Conservation (phyloP, 2,888 invertebrate genomes). For the Nephrotoma appendiculata region DNA sequence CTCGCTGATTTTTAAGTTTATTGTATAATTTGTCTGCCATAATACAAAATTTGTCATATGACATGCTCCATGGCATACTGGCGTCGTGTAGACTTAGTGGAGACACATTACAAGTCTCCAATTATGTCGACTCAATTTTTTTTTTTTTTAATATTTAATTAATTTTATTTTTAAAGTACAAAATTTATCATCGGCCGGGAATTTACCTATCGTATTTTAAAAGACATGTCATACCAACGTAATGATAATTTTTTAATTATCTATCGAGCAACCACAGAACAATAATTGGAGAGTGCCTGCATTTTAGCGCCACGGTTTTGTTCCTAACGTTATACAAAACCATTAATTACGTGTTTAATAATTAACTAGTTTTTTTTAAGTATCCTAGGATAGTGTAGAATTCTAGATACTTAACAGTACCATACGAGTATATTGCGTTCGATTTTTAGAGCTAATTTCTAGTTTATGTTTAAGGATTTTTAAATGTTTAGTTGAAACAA, state of each 20-base stretch:
- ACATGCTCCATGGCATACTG: background rate
- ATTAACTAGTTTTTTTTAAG: too few species aligned
- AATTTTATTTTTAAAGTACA: background rate
- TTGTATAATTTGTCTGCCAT: background rate
- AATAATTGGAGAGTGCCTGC: background rate
- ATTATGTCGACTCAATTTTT: background rate
- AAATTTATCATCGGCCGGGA: background rate
- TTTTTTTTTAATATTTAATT: background rate
- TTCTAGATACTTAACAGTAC: too few species aligned
- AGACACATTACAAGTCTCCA: background rate
- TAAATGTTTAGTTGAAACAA: background rate
- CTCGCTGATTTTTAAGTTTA: background rate
- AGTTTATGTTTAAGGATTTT: background rate
- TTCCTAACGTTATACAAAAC: too few species aligned
- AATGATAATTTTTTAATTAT: background rate
- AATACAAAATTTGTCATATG: background rate
- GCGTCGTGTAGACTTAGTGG: background rate
- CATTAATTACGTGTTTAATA: too few species aligned
- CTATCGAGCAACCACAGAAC: background rate
- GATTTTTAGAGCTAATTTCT: background rate
- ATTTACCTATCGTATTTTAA: background rate
- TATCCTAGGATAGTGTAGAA: too few species aligned
- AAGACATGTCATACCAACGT: background rate
- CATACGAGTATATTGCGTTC: background rate
- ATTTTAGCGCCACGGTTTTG: background rate